Evolutionary conservation across 2,888 invertebrate species (phyloP).

Genomic region (Uropetala carovei): DNA sequence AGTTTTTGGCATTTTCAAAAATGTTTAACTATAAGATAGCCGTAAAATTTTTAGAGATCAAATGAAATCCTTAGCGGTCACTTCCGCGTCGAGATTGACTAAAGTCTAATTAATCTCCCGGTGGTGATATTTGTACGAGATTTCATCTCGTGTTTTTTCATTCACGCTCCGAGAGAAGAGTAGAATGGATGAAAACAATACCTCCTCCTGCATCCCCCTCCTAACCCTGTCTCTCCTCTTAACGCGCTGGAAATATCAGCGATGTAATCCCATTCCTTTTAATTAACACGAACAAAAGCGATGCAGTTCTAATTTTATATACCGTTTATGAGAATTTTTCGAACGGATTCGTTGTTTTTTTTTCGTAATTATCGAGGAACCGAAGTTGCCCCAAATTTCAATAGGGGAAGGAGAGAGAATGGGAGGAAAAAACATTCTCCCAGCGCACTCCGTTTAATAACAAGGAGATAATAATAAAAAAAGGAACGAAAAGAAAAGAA

Average conservation of each 20-base stretch:
- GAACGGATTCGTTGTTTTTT: constrained; percentile 37
- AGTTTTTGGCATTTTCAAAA: too few relatives aligned
- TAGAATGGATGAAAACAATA: neutral
- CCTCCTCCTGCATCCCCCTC: neutral
- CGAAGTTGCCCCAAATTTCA: constrained; percentile 61
- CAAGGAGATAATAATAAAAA: constrained; percentile 4
- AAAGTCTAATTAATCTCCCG: neutral
- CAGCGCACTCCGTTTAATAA: neutral
- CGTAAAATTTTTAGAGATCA: too few relatives aligned
- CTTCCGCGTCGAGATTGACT: neutral
- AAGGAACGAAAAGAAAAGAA: neutral
- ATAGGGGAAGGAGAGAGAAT: constrained; percentile 18
- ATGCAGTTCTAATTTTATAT: constrained; percentile 45
- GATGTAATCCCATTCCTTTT: constrained; percentile 61
- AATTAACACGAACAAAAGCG: constrained; percentile 59
- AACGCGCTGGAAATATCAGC: constrained; percentile 50
- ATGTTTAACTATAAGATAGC: too few relatives aligned
- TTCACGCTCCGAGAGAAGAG: neutral
- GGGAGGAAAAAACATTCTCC: constrained; percentile 7
- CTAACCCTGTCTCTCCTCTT: neutral
- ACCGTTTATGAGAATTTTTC: constrained; percentile 29
- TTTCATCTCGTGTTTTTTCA: neutral
- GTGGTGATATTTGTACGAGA: neutral
- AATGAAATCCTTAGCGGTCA: neutral
- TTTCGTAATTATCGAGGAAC: constrained; percentile 59